A percentile compares a stretch with the other conserved stretches of the same genome.
phyloP scores from a whole-genome alignment of 2,113 vertebrate genomes.

The Anoura caudifer region DNA sequence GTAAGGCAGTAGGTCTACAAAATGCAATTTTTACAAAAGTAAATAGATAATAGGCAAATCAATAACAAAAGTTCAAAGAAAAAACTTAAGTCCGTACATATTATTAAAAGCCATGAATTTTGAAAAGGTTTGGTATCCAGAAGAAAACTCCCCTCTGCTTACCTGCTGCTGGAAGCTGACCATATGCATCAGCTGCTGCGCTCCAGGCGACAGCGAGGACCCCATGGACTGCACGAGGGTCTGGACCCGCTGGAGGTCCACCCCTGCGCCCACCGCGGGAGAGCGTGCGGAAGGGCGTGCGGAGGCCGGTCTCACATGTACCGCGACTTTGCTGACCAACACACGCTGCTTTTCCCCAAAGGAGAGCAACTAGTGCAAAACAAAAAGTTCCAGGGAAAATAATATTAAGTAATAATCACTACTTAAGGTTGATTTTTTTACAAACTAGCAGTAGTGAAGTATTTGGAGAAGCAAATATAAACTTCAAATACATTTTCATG shows the following conservation, averaged over 20 bases:
- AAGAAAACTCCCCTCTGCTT: neutral
- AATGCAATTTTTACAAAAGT: neutral
- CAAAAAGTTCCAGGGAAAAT: neutral
- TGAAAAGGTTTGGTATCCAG: neutral
- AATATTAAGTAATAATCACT: neutral
- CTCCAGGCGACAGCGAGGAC: constrained; percentile 91
- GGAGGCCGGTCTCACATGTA: constrained; percentile 75
- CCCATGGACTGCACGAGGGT: constrained; percentile 92
- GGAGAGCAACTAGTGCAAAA: constrained; percentile 88
- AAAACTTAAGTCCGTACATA: neutral
- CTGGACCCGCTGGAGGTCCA: constrained; percentile 90
- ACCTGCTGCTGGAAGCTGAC: constrained; percentile 93
- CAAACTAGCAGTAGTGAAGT: neutral
- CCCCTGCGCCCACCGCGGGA: constrained; percentile 76
- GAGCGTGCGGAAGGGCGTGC: constrained; percentile 53
- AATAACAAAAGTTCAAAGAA: neutral
- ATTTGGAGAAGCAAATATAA: neutral
- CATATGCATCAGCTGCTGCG: constrained; percentile 94
- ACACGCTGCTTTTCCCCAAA: constrained; percentile 86
- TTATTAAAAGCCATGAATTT: neutral
- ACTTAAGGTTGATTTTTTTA: neutral
- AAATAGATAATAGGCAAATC: neutral
- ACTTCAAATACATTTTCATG: neutral
- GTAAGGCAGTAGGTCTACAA: neutral
- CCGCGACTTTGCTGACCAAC: constrained; percentile 81